Evolutionary conservation across 2,113 vertebrate species (phyloP).

Genomic region (Apodemus sylvaticus): DNA sequence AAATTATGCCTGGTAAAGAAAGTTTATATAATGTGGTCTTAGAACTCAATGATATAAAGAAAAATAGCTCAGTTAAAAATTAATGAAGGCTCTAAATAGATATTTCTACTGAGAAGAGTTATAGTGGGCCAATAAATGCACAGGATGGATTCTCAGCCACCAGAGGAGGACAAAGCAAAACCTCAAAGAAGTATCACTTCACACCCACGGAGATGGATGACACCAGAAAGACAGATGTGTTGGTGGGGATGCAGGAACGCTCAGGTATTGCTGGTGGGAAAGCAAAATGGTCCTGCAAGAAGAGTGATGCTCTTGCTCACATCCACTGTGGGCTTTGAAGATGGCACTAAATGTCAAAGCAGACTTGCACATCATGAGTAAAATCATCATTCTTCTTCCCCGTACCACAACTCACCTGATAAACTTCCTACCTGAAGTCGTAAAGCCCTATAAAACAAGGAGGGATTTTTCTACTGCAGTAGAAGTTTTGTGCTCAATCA

Average conservation of each 20-base stretch:
- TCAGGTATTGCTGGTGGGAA: neutral
- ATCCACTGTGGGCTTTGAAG: neutral
- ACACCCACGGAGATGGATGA: neutral
- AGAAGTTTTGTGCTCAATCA: neutral
- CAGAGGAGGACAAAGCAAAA: slow-evolving; percentile 19
- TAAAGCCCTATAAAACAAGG: neutral
- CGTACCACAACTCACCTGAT: neutral
- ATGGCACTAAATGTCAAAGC: neutral
- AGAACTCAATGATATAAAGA: neutral
- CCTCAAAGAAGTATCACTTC: neutral
- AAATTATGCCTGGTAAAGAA: slow-evolving; percentile 6
- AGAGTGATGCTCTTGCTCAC: neutral
- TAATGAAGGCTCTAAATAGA: neutral
- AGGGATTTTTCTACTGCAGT: neutral
- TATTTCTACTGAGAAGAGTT: slow-evolving; percentile 12
- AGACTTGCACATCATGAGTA: neutral
- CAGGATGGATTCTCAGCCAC: neutral
- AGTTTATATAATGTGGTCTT: neutral
- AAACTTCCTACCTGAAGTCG: slow-evolving; percentile 33
- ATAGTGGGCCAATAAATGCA: neutral
- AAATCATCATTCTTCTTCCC: neutral
- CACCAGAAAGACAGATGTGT: slow-evolving; percentile 22
- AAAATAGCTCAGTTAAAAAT: slow-evolving; percentile 14
- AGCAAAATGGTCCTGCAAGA: neutral
- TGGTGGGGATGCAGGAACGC: neutral